Evolutionary conservation across 2,113 vertebrate species (phyloP).

Genomic region (Todiramphus saurophagus): DNA sequence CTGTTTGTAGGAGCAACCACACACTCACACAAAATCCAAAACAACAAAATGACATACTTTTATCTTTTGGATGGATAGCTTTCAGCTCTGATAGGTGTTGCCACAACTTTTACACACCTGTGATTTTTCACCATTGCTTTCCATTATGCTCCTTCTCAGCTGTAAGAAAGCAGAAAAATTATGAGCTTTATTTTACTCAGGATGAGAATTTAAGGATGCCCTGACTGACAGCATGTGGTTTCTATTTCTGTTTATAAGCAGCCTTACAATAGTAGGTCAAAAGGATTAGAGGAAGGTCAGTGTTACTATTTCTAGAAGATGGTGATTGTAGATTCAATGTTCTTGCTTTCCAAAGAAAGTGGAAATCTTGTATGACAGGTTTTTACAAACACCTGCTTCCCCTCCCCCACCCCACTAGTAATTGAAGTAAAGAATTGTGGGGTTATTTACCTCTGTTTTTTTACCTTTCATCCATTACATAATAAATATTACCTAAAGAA

Average conservation of each 20-base stretch:
- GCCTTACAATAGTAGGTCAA: slow-evolving; percentile 24
- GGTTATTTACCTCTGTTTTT: not conserved
- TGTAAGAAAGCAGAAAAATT: not conserved
- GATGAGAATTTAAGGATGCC: slow-evolving; percentile 46
- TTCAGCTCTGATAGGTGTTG: not conserved
- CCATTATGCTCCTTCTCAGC: not conserved
- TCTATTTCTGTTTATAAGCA: slow-evolving; percentile 54
- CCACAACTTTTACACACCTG: not conserved
- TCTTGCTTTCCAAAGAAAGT: slow-evolving; percentile 20
- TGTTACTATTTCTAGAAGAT: slow-evolving; percentile 26
- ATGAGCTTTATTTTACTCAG: not conserved
- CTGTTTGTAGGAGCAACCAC: not conserved
- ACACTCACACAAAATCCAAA: not conserved
- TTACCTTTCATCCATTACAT: not conserved
- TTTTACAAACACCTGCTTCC: not conserved
- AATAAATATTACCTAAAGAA: not conserved
- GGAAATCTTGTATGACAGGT: not conserved
- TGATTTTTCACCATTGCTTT: not conserved
- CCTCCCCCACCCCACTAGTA: not conserved
- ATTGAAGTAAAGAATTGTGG: not conserved
- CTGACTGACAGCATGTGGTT: slow-evolving; percentile 34
- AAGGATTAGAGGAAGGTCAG: slow-evolving; percentile 52
- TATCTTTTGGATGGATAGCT: not conserved
- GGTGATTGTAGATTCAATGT: not conserved
- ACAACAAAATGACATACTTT: not conserved